A percentile compares a stretch with the other conserved stretches of the same genome.
These are phyloP conservation scores for Melanostoma mellinum DNA, from an alignment of 2,888 invertebrate genomes.

Conservation along the genomic window DNA sequence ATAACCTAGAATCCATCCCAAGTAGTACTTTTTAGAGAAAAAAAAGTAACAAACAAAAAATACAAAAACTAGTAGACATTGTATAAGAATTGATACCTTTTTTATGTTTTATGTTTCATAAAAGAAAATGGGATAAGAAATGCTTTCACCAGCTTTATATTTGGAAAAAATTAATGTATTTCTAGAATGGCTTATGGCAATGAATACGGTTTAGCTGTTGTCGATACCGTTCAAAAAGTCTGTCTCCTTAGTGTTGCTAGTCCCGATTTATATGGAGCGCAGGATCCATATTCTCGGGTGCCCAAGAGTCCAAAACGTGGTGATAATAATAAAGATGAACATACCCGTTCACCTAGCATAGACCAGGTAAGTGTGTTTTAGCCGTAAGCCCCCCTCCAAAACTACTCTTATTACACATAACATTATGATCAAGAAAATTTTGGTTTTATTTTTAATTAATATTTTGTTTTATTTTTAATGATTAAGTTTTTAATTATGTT, in stretches of 20 bases:
- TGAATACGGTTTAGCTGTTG: conserved; percentile 96
- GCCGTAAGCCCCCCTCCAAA: conserved; percentile 47
- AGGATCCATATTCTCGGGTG: conserved; percentile 92
- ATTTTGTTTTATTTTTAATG: conserved; percentile 27
- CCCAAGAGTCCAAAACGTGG: conserved; percentile 89
- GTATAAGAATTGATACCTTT: conserved; percentile 15
- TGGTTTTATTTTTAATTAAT: conserved; percentile 27
- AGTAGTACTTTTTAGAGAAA: conserved; percentile 13
- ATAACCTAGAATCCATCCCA: conserved; percentile 51
- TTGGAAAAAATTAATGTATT: conserved; percentile 75
- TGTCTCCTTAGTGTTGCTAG: conserved; percentile 94
- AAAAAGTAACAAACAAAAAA: conserved; percentile 19
- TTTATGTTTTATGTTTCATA: neutral
- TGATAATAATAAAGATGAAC: conserved; percentile 83
- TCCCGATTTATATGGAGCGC: conserved; percentile 94
- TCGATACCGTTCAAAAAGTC: conserved; percentile 95
- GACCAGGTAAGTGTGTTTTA: conserved; percentile 89
- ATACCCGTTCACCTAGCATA: conserved; percentile 92
- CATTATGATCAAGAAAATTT: conserved; percentile 48
- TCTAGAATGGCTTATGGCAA: conserved; percentile 98
- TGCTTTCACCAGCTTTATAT: conserved; percentile 71
- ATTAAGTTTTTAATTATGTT: conserved; percentile 6
- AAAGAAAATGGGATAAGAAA: conserved; percentile 40
- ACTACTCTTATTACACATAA: conserved; percentile 32
- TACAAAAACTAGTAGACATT: conserved; percentile 29